phyloP scores from a whole-genome alignment of 2,113 vertebrate genomes.

The Oryzias curvinotus region DNA sequence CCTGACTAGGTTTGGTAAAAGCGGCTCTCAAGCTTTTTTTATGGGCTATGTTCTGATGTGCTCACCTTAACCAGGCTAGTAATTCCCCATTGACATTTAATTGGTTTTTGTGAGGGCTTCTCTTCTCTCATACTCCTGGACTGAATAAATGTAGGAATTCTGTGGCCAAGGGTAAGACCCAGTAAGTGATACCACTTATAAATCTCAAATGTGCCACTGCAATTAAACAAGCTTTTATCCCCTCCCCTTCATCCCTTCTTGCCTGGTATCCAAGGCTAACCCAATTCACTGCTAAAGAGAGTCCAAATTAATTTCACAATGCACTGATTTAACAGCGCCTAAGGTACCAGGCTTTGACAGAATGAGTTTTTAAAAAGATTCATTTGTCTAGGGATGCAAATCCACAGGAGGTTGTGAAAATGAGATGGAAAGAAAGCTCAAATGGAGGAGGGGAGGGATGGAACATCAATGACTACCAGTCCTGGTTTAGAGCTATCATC shows the following conservation, averaged over 20 bases:
- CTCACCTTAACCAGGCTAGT: constrained; percentile 60
- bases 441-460: constrained; percentile 45
- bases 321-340: constrained; percentile 82
- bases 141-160: constrained; percentile 68
- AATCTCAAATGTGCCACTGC: constrained; percentile 77
- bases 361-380: constrained; percentile 80
- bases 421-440: constrained; percentile 56
- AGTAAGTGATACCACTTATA: constrained; percentile 71
- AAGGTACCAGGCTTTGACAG: constrained; percentile 76
- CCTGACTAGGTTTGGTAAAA: constrained; percentile 18
- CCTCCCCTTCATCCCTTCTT: constrained; percentile 54
- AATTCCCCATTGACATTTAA: constrained; percentile 52
- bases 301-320: constrained; percentile 81
- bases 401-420: constrained; percentile 66
- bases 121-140: constrained; percentile 38
- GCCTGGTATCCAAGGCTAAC: constrained; percentile 75
- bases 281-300: constrained; percentile 76
- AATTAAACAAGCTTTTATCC: constrained; percentile 75
- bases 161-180: constrained; percentile 69
- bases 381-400: constrained; percentile 77
- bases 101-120: constrained; percentile 46
- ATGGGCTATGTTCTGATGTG: constrained; percentile 35
- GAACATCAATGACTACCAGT: constrained; percentile 44
- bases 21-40: constrained; percentile 16
- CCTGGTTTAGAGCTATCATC: constrained; percentile 45